A percentile compares a stretch with the other conserved stretches of the same genome.
Evolutionary conservation across 2,113 vertebrate species (phyloP).

Genomic region (Raja brachyura): DNA sequence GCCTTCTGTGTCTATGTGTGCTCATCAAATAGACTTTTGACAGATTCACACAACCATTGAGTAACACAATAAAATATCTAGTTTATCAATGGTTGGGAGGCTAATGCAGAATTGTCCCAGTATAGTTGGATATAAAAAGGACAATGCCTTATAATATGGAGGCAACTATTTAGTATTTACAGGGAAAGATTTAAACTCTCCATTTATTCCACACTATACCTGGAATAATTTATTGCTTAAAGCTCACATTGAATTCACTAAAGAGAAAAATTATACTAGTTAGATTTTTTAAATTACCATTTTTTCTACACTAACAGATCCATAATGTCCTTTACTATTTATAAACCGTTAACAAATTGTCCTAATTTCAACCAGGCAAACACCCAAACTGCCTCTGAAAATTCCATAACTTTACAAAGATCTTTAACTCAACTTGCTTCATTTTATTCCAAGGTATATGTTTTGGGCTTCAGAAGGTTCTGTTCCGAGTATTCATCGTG

Average conservation of each 20-base stretch:
- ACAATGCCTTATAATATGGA: not conserved
- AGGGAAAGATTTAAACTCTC: not conserved
- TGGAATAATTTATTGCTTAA: not conserved
- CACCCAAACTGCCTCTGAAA: not conserved
- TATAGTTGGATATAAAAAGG: not conserved
- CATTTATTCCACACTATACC: not conserved
- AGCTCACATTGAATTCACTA: no score
- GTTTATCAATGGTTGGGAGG: not conserved
- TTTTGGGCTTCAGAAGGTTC: conserved; percentile 75
- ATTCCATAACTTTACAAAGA: not conserved
- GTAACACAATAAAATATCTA: not conserved
- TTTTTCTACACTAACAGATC: no score
- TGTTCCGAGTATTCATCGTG: conserved; percentile 61
- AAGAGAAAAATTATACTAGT: no score
- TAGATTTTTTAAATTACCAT: no score
- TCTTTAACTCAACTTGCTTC: not conserved
- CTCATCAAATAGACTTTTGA: no score
- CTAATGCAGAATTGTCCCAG: not conserved
- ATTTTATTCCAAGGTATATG: conserved; percentile 61
- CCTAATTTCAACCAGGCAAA: no score
- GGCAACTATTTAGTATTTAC: not conserved
- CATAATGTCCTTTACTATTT: not conserved
- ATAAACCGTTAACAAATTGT: not conserved
- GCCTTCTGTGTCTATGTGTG: no score
- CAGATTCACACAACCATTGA: not conserved